Percentiles rank a stretch among this genome's conserved stretches.
phyloP scores from a whole-genome alignment of 2,888 invertebrate genomes.

The Piscicola geometra region DNA sequence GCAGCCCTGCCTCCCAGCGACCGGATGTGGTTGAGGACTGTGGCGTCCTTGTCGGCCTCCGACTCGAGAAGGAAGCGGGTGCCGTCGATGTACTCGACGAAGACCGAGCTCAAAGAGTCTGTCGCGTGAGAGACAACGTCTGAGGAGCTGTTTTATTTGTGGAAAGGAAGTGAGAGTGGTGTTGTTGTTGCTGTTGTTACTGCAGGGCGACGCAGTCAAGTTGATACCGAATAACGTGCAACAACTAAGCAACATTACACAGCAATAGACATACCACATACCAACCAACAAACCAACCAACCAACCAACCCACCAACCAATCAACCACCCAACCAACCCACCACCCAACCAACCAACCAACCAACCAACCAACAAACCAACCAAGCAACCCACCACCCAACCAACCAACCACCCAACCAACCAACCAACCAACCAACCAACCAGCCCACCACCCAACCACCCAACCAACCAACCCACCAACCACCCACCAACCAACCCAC shows the following conservation, averaged over 20 bases:
- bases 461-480: too few species aligned
- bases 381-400: too few species aligned
- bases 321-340: too few species aligned
- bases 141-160: slow-evolving; percentile 60
- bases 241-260: background rate
- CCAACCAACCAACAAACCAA: too few species aligned
- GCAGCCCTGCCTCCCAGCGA: background rate
- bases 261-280: slow-evolving; percentile 10
- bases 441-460: too few species aligned
- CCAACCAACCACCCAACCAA: too few species aligned
- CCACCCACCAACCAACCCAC: too few species aligned
- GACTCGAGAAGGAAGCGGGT: slow-evolving; percentile 82
- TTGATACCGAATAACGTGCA: background rate
- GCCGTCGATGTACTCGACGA: slow-evolving; percentile 92
- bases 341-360: too few species aligned
- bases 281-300: too few species aligned
- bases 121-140: slow-evolving; percentile 77
- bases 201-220: background rate
- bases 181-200: background rate
- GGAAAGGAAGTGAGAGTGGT: background rate
- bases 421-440: too few species aligned
- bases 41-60: slow-evolving; percentile 84
- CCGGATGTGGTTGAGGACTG: slow-evolving; percentile 47
- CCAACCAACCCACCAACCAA: too few species aligned
- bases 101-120: slow-evolving; percentile 74